A percentile compares a stretch with the other conserved stretches of the same genome.
Evolutionary conservation across 2,888 invertebrate species (phyloP).

Genomic region (Eupsilia transversa): DNA sequence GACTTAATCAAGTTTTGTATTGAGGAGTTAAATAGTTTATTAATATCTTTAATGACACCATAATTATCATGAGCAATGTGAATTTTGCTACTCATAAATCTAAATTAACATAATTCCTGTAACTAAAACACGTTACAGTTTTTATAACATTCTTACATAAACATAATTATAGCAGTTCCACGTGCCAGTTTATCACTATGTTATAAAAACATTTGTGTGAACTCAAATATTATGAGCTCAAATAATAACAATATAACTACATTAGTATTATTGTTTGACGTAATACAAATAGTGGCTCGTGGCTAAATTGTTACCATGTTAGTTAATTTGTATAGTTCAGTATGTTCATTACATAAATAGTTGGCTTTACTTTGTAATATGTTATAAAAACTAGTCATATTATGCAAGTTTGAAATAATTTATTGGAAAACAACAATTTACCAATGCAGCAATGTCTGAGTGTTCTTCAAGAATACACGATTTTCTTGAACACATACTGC

Average conservation of each 20-base stretch:
- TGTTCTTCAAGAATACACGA: neutral
- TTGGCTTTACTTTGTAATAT: neutral
- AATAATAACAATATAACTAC: slow-evolving; percentile 22
- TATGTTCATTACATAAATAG: neutral
- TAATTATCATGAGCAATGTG: too few species aligned
- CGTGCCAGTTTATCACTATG: slow-evolving; percentile 40
- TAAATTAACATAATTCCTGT: neutral
- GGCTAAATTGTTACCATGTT: neutral
- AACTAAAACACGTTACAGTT: neutral
- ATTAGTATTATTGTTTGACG: slow-evolving; percentile 29
- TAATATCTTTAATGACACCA: neutral
- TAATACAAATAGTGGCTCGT: slow-evolving; percentile 9
- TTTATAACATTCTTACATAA: slow-evolving; percentile 37
- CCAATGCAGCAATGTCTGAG: neutral
- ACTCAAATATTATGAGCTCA: slow-evolving; percentile 30
- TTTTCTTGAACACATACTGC: neutral
- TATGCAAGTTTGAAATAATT: neutral
- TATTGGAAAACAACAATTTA: neutral
- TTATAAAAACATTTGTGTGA: slow-evolving; percentile 29
- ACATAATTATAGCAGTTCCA: slow-evolving; percentile 13
- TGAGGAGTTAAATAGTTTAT: neutral
- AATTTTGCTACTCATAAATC: neutral
- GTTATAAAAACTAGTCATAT: neutral
- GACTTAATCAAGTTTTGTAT: neutral
- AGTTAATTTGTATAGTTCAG: neutral